Conservation (phyloP, 2,888 invertebrate genomes). For the Netelia inedita region DNA sequence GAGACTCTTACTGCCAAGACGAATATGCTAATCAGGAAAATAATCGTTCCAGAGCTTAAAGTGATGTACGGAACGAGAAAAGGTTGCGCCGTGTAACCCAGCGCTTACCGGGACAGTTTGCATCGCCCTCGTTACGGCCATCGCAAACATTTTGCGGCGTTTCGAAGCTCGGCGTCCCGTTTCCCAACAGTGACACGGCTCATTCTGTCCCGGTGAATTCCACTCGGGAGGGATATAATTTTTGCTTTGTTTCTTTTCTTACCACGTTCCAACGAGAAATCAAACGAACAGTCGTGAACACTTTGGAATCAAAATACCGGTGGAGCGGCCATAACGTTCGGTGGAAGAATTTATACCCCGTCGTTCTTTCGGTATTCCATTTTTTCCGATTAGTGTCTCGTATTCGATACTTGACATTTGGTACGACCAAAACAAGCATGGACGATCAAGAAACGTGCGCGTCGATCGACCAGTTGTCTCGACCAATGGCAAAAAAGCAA, state of each 20-base stretch:
- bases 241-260: too few relatives aligned
- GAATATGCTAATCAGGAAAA: constrained; percentile 91
- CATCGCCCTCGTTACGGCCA: constrained; percentile 35
- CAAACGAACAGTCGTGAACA: constrained; percentile 34
- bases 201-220: too few relatives aligned
- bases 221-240: too few relatives aligned
- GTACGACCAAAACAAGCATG: too few relatives aligned
- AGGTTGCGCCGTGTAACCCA: constrained; percentile 91
- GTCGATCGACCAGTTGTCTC: constrained; percentile 27
- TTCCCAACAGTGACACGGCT: too few relatives aligned
- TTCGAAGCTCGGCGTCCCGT: too few relatives aligned
- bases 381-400: constrained; percentile 1
- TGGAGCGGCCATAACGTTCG: neutral
- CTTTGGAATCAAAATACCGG: constrained; percentile 1
- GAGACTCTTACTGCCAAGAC: constrained; percentile 92
- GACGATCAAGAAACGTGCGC: neutral
- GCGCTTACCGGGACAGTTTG: constrained; percentile 43
- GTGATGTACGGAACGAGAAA: constrained; percentile 92
- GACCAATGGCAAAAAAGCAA: constrained; percentile 29
- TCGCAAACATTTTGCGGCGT: neutral
- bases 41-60: constrained; percentile 94
- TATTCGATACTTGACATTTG: neutral
- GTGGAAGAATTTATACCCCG: neutral
- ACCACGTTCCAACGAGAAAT: neutral
- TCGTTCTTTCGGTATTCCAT: constrained; percentile 8